Conservation (phyloP, 2,113 vertebrate genomes). For the Ramphastos sulfuratus region DNA sequence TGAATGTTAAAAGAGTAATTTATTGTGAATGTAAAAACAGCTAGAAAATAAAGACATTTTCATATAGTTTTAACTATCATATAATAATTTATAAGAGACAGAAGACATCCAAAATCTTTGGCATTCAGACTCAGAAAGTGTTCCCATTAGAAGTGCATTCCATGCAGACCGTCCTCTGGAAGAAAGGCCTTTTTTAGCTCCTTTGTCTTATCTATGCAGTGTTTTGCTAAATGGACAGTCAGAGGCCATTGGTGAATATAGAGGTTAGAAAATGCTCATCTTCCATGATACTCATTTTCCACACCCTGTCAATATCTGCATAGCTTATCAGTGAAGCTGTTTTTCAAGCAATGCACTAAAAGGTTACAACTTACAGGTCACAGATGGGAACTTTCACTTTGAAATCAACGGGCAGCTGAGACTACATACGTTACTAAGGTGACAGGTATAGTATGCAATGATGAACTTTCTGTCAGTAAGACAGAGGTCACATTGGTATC, state of each 20-base stretch:
- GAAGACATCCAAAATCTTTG: background rate
- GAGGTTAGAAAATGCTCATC: background rate
- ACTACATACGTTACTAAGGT: conserved; percentile 29
- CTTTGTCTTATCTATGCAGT: background rate
- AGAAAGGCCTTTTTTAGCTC: background rate
- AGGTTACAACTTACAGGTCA: conserved; percentile 14
- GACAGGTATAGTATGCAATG: background rate
- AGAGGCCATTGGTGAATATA: background rate
- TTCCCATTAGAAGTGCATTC: background rate
- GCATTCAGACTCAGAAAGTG: background rate
- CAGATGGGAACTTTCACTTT: conserved; percentile 41
- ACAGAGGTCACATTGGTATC: background rate
- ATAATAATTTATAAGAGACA: background rate
- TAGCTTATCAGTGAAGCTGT: background rate
- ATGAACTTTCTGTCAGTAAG: conserved; percentile 29
- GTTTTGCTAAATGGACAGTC: background rate
- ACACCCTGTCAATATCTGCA: background rate
- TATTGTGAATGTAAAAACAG: background rate
- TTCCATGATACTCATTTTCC: background rate
- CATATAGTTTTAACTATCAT: background rate
- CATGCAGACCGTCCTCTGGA: background rate
- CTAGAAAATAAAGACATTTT: background rate
- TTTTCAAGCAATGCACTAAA: background rate
- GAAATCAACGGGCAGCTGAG: conserved; percentile 48
- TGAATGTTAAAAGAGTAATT: conserved; percentile 16